Conservation (phyloP, 2,888 invertebrate genomes). For the Malacosoma neustria region DNA sequence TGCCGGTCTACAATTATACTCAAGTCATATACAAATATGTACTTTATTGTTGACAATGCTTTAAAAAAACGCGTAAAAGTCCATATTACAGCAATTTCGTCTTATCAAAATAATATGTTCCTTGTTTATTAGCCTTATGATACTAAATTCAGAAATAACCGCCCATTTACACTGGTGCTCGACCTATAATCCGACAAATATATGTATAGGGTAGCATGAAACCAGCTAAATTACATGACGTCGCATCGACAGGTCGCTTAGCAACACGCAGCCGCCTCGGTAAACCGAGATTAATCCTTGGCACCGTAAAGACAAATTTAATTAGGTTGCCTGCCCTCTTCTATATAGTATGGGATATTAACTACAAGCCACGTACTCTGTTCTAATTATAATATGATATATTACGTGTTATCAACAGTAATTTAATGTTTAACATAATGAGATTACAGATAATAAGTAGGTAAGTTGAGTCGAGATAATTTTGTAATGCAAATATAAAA, state of each 20-base stretch:
- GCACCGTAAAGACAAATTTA: slow-evolving; percentile 46
- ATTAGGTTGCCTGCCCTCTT: slow-evolving; percentile 28
- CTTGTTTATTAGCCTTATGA: no score
- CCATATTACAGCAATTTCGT: no score
- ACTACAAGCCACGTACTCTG: neutral
- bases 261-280: slow-evolving; percentile 9
- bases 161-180: neutral
- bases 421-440: no score
- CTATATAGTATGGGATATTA: neutral
- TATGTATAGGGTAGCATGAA: neutral
- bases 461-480: no score
- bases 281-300: slow-evolving; percentile 33
- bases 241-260: neutral
- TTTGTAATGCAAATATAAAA: no score
- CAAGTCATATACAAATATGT: no score
- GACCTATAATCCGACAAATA: neutral
- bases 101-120: no score
- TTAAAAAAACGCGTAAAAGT: no score
- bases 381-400: neutral
- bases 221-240: slow-evolving; percentile 2
- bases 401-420: no score
- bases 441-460: no score
- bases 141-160: neutral
- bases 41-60: no score
- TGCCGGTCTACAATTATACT: no score